Evolutionary conservation across 2,888 invertebrate species (phyloP).

Genomic region (Gymnoscelis rufifasciata): DNA sequence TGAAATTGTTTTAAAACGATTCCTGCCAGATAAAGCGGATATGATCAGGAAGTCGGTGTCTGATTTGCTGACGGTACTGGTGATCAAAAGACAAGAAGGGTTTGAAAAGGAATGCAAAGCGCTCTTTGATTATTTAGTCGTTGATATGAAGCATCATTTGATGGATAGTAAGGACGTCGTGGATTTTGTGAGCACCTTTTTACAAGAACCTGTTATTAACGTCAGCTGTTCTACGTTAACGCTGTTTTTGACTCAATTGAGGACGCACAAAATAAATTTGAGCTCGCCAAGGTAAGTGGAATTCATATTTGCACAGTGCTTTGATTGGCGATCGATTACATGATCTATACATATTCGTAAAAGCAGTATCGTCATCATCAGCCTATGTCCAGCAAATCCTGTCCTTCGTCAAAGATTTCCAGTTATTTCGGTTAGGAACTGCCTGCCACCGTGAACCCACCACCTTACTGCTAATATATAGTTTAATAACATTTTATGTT

Average conservation of each 20-base stretch:
- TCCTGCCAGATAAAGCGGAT: conserved; percentile 58
- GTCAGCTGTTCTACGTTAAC: conserved; percentile 33
- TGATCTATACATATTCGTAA: too few relatives aligned
- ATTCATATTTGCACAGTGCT: neutral
- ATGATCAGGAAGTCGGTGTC: conserved; percentile 70
- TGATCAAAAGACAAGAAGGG: conserved; percentile 57
- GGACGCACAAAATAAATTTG: conserved; percentile 45
- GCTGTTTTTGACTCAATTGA: conserved; percentile 49
- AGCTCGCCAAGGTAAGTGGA: conserved; percentile 52
- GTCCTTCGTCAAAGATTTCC: too few relatives aligned
- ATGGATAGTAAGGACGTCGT: conserved; percentile 63
- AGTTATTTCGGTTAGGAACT: too few relatives aligned
- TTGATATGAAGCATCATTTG: conserved; percentile 67
- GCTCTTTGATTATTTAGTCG: conserved; percentile 74
- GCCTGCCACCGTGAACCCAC: too few relatives aligned
- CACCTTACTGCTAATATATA: too few relatives aligned
- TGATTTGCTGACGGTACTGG: conserved; percentile 74
- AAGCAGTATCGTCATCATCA: too few relatives aligned
- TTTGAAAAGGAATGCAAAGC: conserved; percentile 48
- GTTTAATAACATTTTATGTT: conserved; percentile 1
- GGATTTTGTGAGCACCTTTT: conserved; percentile 45
- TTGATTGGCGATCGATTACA: too few relatives aligned
- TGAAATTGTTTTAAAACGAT: conserved; percentile 53
- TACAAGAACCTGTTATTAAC: conserved; percentile 33
- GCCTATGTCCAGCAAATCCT: too few relatives aligned